Percentiles rank a stretch among this genome's conserved stretches.
phyloP scores from a whole-genome alignment of 2,888 invertebrate species.

The Platerodrilus igneus region DNA sequence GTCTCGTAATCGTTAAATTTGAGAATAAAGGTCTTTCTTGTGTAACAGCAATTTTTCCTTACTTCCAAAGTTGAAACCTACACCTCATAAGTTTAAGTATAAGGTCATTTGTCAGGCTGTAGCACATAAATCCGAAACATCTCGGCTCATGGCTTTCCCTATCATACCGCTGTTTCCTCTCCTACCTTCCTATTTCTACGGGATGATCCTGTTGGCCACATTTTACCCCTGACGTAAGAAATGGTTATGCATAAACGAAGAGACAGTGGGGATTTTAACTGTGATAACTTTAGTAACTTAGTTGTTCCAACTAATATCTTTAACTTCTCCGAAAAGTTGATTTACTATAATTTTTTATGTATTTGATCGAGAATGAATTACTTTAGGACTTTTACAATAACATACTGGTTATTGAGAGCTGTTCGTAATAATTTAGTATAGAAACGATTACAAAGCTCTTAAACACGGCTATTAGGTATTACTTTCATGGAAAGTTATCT shows the following conservation, averaged over 20 bases:
- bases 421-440: no score
- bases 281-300: conserved; percentile 17
- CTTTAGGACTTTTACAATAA: no score
- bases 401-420: no score
- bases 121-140: conserved; percentile 45
- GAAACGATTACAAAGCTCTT: no score
- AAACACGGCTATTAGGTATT: no score
- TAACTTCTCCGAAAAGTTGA: no score
- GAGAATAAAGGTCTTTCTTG: no score
- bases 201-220: conserved; percentile 21
- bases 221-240: conserved; percentile 23
- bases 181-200: conserved; percentile 17
- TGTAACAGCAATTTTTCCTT: conserved; percentile 11
- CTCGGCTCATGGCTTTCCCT: conserved; percentile 23
- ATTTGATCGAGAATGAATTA: no score
- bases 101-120: conserved; percentile 44
- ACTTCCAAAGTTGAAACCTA: conserved; percentile 12
- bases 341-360: no score
- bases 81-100: conserved; percentile 25
- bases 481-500: no score
- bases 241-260: conserved; percentile 29
- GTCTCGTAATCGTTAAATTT: no score
- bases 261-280: conserved; percentile 19
- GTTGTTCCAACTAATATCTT: no score
- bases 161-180: conserved; percentile 9